These are phyloP conservation scores for Amiota communis DNA, from an alignment of 2,888 invertebrate genomes.

Conservation along the genomic window DNA sequence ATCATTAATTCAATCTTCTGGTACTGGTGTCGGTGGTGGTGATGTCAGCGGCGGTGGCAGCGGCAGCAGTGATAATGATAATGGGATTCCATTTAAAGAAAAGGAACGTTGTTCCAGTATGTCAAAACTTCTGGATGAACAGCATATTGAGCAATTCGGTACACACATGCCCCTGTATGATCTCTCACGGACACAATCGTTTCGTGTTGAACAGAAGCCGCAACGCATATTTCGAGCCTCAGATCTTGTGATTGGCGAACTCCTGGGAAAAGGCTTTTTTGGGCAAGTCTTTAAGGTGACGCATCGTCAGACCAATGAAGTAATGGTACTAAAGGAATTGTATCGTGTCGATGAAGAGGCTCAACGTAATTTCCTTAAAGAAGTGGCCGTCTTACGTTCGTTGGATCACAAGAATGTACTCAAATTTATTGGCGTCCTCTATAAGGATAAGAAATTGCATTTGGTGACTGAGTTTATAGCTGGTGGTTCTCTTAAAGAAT, in stretches of 20 bases:
- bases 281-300: constrained; percentile 94
- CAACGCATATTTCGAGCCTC: constrained; percentile 91
- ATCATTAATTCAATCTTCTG: neutral
- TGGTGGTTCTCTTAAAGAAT: constrained; percentile 90
- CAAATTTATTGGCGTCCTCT: constrained; percentile 92
- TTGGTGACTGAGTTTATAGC: constrained; percentile 94
- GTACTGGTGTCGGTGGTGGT: neutral
- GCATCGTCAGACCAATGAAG: constrained; percentile 90
- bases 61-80: no score
- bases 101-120: constrained; percentile 90
- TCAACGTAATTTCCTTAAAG: constrained; percentile 94
- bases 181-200: constrained; percentile 89
- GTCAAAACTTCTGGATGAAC: constrained; percentile 87
- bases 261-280: constrained; percentile 94
- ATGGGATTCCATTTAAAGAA: constrained; percentile 74
- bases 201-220: constrained; percentile 78
- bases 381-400: constrained; percentile 93
- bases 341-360: constrained; percentile 95
- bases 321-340: constrained; percentile 96
- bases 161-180: constrained; percentile 75
- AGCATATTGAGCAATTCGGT: constrained; percentile 71
- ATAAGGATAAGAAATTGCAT: constrained; percentile 92
- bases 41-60: neutral
- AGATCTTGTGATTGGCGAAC: constrained; percentile 90
- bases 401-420: constrained; percentile 92